These are phyloP conservation scores for Vanessa tameamea DNA, from an alignment of 1,140 invertebrate genomes.

Conservation along the genomic window DNA sequence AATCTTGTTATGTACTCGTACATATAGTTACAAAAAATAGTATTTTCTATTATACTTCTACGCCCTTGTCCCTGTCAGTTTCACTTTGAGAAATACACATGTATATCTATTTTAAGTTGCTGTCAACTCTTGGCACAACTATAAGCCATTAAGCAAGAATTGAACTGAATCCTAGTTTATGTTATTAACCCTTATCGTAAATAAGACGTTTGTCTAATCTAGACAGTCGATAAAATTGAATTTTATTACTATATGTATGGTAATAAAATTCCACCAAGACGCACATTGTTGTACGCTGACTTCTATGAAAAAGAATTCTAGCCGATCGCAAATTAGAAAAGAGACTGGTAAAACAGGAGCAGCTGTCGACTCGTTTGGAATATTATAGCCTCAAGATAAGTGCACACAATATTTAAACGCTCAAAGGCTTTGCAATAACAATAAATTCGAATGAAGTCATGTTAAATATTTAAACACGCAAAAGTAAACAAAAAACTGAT, in stretches of 20 bases:
- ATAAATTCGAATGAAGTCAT: conserved; percentile 22
- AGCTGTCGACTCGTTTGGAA: conserved; percentile 29
- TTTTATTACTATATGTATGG: neutral
- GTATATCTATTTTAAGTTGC: no score
- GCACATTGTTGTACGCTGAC: conserved; percentile 11
- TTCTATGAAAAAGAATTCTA: conserved; percentile 7
- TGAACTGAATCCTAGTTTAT: no score
- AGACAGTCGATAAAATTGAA: neutral
- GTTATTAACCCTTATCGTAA: no score
- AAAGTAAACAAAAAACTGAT: conserved; percentile 22
- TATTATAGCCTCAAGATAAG: conserved; percentile 19
- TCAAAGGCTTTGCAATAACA: conserved; percentile 24
- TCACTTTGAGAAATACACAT: no score
- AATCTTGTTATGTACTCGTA: no score
- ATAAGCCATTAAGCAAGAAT: no score
- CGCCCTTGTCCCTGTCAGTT: no score
- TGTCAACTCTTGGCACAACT: no score
- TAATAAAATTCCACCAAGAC: conserved; percentile 10
- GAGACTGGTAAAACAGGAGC: conserved; percentile 14
- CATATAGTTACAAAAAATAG: no score
- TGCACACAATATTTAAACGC: conserved; percentile 21
- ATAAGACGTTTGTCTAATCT: neutral
- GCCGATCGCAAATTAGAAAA: conserved; percentile 26
- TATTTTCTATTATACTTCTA: no score
- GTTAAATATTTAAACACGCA: conserved; percentile 22